Percentiles rank a stretch among this genome's conserved stretches.
Evolutionary conservation across 2,113 vertebrate species (phyloP).

Genomic region (Perccottus glenii): DNA sequence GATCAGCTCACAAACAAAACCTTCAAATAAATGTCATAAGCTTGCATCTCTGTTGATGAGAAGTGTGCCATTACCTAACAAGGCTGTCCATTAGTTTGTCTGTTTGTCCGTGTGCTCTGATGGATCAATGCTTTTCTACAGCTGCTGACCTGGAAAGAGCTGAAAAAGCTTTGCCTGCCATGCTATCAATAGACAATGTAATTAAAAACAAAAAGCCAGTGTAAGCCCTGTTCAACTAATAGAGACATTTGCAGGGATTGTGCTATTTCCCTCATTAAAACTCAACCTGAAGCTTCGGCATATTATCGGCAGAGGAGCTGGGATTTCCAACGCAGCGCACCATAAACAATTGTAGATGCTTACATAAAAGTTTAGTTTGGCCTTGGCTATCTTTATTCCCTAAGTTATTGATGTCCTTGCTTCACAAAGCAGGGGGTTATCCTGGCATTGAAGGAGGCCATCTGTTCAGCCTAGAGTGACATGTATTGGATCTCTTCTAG

Average conservation of each 20-base stretch:
- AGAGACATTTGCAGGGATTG: constrained; percentile 37
- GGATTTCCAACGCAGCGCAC: constrained; percentile 11
- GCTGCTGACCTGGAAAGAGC: constrained; percentile 76
- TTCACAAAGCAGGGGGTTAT: constrained; percentile 45
- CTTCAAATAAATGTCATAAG: background rate
- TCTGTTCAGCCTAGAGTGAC: constrained; percentile 69
- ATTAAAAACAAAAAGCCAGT: constrained; percentile 59
- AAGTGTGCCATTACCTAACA: constrained; percentile 36
- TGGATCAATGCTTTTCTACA: constrained; percentile 67
- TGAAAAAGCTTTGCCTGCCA: constrained; percentile 56
- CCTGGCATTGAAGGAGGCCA: constrained; percentile 64
- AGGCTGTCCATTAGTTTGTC: constrained; percentile 45
- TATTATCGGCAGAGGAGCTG: constrained; percentile 25
- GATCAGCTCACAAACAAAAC: constrained; percentile 13
- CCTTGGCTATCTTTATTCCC: constrained; percentile 1
- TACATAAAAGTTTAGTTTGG: constrained; percentile 1
- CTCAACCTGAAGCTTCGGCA: constrained; percentile 31
- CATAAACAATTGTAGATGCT: background rate
- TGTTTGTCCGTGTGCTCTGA: constrained; percentile 52
- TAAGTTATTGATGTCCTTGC: constrained; percentile 40
- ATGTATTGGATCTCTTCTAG: constrained; percentile 60
- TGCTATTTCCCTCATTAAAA: constrained; percentile 44
- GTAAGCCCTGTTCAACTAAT: constrained; percentile 40
- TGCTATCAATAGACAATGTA: constrained; percentile 71
- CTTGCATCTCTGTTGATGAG: background rate